These are phyloP conservation scores for Lagorchestes hirsutus DNA, from an alignment of 2,797 vertebrate species.

Conservation along the genomic window DNA sequence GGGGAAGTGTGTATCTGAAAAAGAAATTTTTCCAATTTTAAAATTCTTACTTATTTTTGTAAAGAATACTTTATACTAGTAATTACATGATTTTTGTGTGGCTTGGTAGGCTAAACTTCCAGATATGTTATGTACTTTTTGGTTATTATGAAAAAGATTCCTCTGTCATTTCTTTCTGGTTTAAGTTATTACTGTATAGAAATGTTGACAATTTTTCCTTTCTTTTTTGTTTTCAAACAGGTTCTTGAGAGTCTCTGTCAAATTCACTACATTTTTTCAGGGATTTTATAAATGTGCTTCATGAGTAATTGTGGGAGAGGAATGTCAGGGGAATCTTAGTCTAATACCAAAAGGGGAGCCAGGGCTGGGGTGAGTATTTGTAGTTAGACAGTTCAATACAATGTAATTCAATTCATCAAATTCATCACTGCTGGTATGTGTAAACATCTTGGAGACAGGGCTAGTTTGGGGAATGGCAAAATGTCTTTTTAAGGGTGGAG, in stretches of 20 bases:
- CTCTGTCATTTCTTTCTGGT: not conserved
- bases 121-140: not conserved
- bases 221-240: not conserved
- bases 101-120: not conserved
- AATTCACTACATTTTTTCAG: constrained; percentile 25
- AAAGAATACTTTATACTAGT: not conserved
- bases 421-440: not conserved
- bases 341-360: not conserved
- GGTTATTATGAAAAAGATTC: not conserved
- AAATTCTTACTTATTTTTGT: not conserved
- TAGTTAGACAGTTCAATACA: not conserved
- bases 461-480: not conserved
- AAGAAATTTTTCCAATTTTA: not conserved
- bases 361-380: not conserved
- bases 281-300: constrained; percentile 33
- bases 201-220: not conserved
- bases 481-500: not conserved
- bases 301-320: not conserved
- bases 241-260: not conserved
- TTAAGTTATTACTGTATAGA: not conserved
- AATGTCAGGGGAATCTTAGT: not conserved
- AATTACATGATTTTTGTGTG: not conserved
- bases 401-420: constrained; percentile 5
- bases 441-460: not conserved
- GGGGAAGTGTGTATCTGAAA: not conserved